Evolutionary conservation across 2,888 invertebrate species (phyloP).

Genomic region (Leucozona laternaria): DNA sequence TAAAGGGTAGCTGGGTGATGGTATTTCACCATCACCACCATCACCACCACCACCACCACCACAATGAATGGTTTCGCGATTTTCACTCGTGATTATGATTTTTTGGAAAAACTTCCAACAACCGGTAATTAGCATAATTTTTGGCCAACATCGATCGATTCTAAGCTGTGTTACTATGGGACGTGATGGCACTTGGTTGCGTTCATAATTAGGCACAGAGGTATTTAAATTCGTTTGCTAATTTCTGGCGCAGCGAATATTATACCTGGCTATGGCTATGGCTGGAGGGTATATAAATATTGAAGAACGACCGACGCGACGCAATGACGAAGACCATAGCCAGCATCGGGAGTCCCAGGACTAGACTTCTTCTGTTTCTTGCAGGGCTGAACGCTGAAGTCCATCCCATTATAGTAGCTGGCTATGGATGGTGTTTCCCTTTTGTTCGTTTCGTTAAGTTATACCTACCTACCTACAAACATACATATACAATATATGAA

Average conservation of each 20-base stretch:
- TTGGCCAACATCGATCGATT: conserved; percentile 64
- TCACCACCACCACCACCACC: neutral
- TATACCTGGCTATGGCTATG: conserved; percentile 7
- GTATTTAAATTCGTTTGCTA: conserved; percentile 73
- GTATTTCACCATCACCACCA: neutral
- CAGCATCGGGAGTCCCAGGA: conserved; percentile 29
- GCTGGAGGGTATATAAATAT: conserved; percentile 48
- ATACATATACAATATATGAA: conserved; percentile 21
- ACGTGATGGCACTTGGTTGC: conserved; percentile 67
- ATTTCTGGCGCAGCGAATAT: conserved; percentile 59
- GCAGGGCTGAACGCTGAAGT: neutral
- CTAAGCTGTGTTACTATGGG: conserved; percentile 59
- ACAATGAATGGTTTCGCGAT: conserved; percentile 39
- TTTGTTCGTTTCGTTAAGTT: conserved; percentile 46
- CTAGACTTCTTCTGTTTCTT: conserved; percentile 56
- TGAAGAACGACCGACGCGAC: neutral
- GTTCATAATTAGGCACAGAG: conserved; percentile 68
- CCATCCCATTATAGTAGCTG: conserved; percentile 16
- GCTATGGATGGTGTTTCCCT: conserved; percentile 22
- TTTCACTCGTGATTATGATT: conserved; percentile 70
- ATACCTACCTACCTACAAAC: neutral
- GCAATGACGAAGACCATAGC: conserved; percentile 46
- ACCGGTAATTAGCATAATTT: conserved; percentile 77
- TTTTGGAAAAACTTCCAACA: conserved; percentile 67
- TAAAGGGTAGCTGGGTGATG: conserved; percentile 31